Conservation (phyloP, 2,888 invertebrate species). For the Trissonchulus latispiculum region DNA sequence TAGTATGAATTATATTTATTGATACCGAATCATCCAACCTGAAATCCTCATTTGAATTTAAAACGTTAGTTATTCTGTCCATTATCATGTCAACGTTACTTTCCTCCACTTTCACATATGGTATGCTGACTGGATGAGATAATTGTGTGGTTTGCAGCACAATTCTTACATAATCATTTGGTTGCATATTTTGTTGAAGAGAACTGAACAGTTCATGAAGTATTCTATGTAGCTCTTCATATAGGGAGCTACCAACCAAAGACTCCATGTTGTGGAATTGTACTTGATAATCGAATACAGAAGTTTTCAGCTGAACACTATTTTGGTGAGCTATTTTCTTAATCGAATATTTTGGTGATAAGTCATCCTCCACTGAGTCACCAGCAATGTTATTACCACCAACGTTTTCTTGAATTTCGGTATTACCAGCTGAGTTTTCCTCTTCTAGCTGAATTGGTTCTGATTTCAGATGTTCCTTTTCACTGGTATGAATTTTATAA, state of each 20-base stretch:
- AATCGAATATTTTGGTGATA: too few relatives aligned
- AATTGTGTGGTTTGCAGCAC: neutral
- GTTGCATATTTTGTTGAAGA: neutral
- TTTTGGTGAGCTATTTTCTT: neutral
- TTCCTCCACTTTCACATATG: neutral
- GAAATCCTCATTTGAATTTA: constrained; percentile 4
- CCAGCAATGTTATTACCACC: too few relatives aligned
- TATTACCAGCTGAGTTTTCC: too few relatives aligned
- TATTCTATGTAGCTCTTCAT: neutral
- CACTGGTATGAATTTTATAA: too few relatives aligned
- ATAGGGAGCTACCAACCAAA: neutral
- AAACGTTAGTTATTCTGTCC: neutral
- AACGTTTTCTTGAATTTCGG: too few relatives aligned
- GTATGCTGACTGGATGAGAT: constrained; percentile 2
- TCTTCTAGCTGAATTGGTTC: too few relatives aligned
- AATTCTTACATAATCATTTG: neutral
- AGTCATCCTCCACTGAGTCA: too few relatives aligned
- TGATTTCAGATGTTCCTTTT: too few relatives aligned
- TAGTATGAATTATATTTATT: constrained; percentile 9
- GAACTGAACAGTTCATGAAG: neutral
- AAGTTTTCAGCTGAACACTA: neutral
- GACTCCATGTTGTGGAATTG: neutral
- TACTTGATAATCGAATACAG: neutral
- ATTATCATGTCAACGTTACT: neutral
- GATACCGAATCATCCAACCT: neutral